Evolutionary conservation across 2,797 vertebrate genomes (phyloP).

Genomic region (Balearica regulorum): DNA sequence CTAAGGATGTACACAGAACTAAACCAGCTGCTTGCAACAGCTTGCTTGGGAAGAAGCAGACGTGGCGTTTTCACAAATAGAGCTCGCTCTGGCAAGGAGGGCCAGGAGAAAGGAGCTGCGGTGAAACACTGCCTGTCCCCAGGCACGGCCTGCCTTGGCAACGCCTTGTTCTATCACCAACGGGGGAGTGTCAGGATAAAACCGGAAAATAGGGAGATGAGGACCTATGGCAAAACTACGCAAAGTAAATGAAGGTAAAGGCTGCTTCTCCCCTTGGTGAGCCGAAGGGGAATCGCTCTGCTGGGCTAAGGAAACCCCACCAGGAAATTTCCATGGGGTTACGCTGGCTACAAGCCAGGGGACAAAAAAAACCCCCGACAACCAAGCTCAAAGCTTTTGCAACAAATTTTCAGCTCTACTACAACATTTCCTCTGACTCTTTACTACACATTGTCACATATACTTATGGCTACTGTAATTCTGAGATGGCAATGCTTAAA

Average conservation of each 20-base stretch:
- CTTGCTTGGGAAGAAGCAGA: neutral
- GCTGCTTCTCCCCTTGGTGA: neutral
- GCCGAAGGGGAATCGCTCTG: neutral
- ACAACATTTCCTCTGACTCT: neutral
- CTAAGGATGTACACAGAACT: neutral
- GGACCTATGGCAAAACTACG: neutral
- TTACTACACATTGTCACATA: neutral
- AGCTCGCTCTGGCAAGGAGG: neutral
- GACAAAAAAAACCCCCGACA: neutral
- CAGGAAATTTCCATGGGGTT: neutral
- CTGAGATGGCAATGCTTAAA: neutral
- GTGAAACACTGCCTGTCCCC: neutral
- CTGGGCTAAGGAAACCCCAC: neutral
- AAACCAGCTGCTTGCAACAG: neutral
- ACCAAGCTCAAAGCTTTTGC: neutral
- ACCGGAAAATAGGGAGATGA: rapidly evolving
- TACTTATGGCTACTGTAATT: neutral
- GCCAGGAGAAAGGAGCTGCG: neutral
- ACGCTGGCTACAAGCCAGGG: neutral
- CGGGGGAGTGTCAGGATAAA: rapidly evolving
- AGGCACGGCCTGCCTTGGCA: neutral
- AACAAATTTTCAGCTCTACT: neutral
- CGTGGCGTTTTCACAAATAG: rapidly evolving
- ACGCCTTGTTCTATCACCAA: neutral
- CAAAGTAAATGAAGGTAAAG: neutral